Conservation (phyloP, 2,797 vertebrate genomes). For the Chromis chromis region DNA sequence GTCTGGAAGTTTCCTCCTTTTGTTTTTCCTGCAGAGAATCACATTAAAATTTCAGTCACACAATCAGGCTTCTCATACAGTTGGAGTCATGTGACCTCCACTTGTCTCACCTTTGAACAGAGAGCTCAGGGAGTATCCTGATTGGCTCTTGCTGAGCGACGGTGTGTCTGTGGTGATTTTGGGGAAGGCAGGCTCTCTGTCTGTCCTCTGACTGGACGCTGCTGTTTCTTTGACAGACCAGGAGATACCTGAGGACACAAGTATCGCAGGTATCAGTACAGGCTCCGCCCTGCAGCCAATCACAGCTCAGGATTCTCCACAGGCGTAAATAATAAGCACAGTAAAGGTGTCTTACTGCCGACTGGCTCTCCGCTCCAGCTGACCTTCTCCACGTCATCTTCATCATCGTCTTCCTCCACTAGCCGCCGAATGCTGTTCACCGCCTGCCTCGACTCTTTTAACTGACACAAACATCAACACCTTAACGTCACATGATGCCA, state of each 20-base stretch:
- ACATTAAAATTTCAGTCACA: constrained; percentile 15
- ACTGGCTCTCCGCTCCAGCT: constrained; percentile 96
- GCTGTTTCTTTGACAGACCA: constrained; percentile 96
- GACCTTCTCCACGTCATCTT: constrained; percentile 91
- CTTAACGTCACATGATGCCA: not conserved
- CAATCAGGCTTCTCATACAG: not conserved
- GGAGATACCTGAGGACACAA: constrained; percentile 88
- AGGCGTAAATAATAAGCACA: not conserved
- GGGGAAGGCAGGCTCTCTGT: constrained; percentile 82
- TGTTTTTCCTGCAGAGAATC: constrained; percentile 83
- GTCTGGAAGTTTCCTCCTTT: constrained; percentile 87
- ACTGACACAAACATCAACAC: constrained; percentile 73
- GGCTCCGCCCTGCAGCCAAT: constrained; percentile 21
- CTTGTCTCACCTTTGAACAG: constrained; percentile 91
- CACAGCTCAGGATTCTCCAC: not conserved
- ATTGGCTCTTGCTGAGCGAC: constrained; percentile 85
- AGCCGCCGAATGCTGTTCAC: constrained; percentile 91
- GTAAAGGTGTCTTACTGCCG: constrained; percentile 88
- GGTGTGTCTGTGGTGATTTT: constrained; percentile 82
- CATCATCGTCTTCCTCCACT: constrained; percentile 84
- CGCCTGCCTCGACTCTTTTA: constrained; percentile 92
- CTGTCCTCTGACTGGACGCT: constrained; percentile 82
- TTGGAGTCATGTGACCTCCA: constrained; percentile 3
- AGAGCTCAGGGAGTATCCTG: constrained; percentile 91
- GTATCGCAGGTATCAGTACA: not conserved